phyloP scores from a whole-genome alignment of 2,888 invertebrate genomes.

The Diplazon laetatorius region DNA sequence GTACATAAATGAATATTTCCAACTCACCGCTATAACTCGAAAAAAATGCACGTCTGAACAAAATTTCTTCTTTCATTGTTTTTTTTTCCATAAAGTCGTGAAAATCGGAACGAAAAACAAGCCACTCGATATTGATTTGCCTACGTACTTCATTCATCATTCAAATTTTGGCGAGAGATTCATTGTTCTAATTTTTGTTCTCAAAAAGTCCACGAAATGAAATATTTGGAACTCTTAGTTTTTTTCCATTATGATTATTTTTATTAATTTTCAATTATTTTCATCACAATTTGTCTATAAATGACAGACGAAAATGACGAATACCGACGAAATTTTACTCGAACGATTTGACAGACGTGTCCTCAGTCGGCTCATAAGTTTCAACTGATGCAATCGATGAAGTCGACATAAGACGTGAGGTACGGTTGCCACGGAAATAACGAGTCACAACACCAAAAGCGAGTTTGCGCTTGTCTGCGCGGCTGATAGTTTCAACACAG shows the following conservation, averaged over 20 bases:
- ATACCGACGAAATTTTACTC: not conserved
- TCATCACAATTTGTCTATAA: not conserved
- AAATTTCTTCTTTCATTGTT: not conserved
- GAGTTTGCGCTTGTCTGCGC: not conserved
- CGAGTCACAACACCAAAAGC: constrained; percentile 14
- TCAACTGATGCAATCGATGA: constrained; percentile 23
- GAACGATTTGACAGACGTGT: not conserved
- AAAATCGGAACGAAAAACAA: too few species aligned
- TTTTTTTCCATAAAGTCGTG: too few species aligned
- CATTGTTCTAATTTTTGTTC: not conserved
- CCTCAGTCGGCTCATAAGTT: not conserved
- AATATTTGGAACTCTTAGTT: too few species aligned
- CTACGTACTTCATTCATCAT: too few species aligned
- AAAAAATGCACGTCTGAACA: not conserved
- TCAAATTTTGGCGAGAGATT: not conserved
- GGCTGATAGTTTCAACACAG: not conserved
- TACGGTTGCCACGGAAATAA: constrained; percentile 5
- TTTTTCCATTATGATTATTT: too few species aligned
- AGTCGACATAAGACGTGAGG: not conserved
- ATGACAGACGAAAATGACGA: not conserved
- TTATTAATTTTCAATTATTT: too few species aligned
- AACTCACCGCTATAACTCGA: not conserved
- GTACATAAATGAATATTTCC: too few species aligned
- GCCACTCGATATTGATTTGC: too few species aligned
- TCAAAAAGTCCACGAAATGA: not conserved